Evolutionary conservation across 2,113 vertebrate genomes (phyloP).

Genomic region (Heloderma charlesbogerti): DNA sequence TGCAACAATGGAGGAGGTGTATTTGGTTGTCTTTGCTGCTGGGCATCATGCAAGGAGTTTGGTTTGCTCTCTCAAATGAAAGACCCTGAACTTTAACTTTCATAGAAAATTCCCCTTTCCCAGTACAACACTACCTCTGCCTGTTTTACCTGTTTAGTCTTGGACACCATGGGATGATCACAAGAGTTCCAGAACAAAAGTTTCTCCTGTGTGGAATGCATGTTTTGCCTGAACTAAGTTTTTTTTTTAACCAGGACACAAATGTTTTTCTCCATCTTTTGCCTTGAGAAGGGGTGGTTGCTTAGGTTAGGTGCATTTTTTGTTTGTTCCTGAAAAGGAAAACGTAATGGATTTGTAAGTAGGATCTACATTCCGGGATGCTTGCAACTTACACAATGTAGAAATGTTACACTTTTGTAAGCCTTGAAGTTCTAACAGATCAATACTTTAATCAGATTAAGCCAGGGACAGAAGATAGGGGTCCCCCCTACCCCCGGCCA

Average conservation of each 20-base stretch:
- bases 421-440: neutral
- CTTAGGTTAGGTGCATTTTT: neutral
- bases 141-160: neutral
- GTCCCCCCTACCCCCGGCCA: no score
- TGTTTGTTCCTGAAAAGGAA: neutral
- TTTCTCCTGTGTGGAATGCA: neutral
- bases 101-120: neutral
- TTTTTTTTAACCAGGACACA: neutral
- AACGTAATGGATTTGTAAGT: no score
- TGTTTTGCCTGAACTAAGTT: neutral
- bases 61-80: neutral
- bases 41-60: neutral
- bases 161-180: neutral
- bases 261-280: neutral
- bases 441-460: neutral
- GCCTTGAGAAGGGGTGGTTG: no score
- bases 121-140: neutral
- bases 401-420: neutral
- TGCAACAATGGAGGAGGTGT: neutral
- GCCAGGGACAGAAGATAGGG: neutral
- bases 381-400: neutral
- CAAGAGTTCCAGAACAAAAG: neutral
- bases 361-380: neutral
- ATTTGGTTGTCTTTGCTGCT: neutral
- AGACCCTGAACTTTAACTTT: neutral